Evolutionary conservation across 2,888 invertebrate genomes (phyloP).

Genomic region (Anodontia alba): DNA sequence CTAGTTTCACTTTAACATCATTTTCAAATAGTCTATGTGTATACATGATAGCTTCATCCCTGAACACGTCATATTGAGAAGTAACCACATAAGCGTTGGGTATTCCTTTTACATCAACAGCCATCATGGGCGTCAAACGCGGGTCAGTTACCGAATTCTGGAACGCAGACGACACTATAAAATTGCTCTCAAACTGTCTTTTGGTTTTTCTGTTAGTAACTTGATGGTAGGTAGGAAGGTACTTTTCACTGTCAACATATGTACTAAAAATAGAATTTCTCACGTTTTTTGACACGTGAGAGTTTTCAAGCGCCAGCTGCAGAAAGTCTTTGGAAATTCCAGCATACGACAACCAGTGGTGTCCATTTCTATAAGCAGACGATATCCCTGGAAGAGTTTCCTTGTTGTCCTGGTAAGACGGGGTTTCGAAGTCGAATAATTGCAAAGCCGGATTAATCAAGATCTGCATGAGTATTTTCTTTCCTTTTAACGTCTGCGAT

Average conservation of each 20-base stretch:
- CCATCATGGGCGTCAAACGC: slow-evolving; percentile 83
- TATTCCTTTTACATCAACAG: slow-evolving; percentile 72
- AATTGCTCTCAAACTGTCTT: slow-evolving; percentile 36
- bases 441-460: slow-evolving; percentile 85
- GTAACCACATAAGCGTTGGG: slow-evolving; percentile 83
- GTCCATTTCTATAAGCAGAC: slow-evolving; percentile 68
- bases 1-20: slow-evolving; percentile 76
- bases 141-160: slow-evolving; percentile 61
- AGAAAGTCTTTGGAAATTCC: slow-evolving; percentile 57
- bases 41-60: slow-evolving; percentile 85
- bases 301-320: slow-evolving; percentile 63
- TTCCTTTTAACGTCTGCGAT: slow-evolving; percentile 58
- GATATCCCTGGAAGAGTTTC: slow-evolving; percentile 70
- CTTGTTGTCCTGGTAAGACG: slow-evolving; percentile 76
- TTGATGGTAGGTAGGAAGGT: slow-evolving; percentile 63
- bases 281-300: slow-evolving; percentile 60
- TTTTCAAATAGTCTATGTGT: slow-evolving; percentile 77
- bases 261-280: slow-evolving; percentile 51
- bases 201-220: slow-evolving; percentile 63
- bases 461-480: slow-evolving; percentile 77
- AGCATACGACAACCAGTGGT: slow-evolving; percentile 73
- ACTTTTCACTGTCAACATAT: slow-evolving; percentile 63
- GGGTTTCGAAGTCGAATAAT: slow-evolving; percentile 82
- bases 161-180: slow-evolving; percentile 61
- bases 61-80: slow-evolving; percentile 84